Evolutionary conservation across 2,113 vertebrate species (phyloP).

Genomic region (Bujurquina vittata): DNA sequence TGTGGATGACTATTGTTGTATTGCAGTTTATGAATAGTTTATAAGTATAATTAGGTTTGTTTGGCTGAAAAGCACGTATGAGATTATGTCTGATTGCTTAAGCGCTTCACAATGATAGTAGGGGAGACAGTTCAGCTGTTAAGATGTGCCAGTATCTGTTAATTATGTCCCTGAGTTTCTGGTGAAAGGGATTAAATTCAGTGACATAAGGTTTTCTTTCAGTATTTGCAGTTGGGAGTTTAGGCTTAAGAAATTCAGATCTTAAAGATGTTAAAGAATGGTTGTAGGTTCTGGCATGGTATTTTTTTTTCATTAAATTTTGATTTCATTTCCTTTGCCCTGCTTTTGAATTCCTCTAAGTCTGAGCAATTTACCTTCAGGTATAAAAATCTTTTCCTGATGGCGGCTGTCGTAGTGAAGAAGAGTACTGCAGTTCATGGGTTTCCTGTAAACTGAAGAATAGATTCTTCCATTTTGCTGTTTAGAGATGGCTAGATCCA

Average conservation of each 20-base stretch:
- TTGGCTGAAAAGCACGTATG: no score
- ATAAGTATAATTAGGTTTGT: not conserved
- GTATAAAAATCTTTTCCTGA: not conserved
- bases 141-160: not conserved
- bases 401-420: not conserved
- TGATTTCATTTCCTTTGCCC: not conserved
- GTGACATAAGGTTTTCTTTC: not conserved
- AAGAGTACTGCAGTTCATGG: not conserved
- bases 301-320: not conserved
- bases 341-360: no score
- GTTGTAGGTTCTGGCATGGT: not conserved
- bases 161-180: not conserved
- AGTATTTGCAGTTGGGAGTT: not conserved
- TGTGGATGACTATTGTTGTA: rapidly evolving
- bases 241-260: not conserved
- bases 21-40: not conserved
- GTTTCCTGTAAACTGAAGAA: not conserved
- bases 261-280: no score
- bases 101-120: no score
- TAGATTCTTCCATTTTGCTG: no score
- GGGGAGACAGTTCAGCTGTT: not conserved
- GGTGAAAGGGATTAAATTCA: not conserved
- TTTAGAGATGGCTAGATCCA: not conserved
- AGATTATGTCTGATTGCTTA: no score
- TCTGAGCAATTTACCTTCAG: not conserved